Percentiles rank a stretch among this genome's conserved stretches.
phyloP scores from a whole-genome alignment of 2,113 vertebrate species.

The Ptychochromis oligacanthus region DNA sequence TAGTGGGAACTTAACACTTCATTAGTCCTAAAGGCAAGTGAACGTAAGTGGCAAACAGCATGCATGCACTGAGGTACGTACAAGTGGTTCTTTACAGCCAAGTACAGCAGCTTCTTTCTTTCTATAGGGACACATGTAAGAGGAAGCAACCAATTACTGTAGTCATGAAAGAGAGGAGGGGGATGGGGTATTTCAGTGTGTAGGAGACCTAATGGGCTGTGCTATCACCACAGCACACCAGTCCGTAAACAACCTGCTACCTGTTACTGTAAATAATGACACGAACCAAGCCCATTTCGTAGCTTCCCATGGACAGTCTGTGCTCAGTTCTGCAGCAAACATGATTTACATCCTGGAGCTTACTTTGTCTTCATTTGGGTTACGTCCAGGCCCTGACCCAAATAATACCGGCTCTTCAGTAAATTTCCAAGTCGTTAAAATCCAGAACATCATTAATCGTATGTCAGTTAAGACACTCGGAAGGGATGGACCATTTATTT shows the following conservation, averaged over 20 bases:
- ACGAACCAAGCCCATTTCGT: slow-evolving; percentile 2
- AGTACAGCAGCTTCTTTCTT: slow-evolving; percentile 60
- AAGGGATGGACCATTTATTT: neutral
- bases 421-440: slow-evolving; percentile 8
- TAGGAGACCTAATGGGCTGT: slow-evolving; percentile 62
- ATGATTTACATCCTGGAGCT: neutral
- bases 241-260: slow-evolving; percentile 52
- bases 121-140: slow-evolving; percentile 69
- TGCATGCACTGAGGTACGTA: slow-evolving; percentile 27
- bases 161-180: slow-evolving; percentile 44
- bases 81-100: slow-evolving; percentile 53
- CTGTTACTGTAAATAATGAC: slow-evolving; percentile 43
- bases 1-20: slow-evolving; percentile 49
- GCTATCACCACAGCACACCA: slow-evolving; percentile 43
- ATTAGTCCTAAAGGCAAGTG: slow-evolving; percentile 56
- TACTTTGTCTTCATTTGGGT: neutral
- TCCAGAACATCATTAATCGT: neutral
- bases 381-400: neutral
- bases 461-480: neutral
- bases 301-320: neutral
- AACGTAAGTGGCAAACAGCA: slow-evolving; percentile 43
- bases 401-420: neutral
- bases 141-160: slow-evolving; percentile 73
- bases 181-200: slow-evolving; percentile 33
- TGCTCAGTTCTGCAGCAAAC: neutral